Percentiles rank a stretch among this genome's conserved stretches.
phyloP scores from a whole-genome alignment of 2,888 invertebrate species.

The Mythimna impura region DNA sequence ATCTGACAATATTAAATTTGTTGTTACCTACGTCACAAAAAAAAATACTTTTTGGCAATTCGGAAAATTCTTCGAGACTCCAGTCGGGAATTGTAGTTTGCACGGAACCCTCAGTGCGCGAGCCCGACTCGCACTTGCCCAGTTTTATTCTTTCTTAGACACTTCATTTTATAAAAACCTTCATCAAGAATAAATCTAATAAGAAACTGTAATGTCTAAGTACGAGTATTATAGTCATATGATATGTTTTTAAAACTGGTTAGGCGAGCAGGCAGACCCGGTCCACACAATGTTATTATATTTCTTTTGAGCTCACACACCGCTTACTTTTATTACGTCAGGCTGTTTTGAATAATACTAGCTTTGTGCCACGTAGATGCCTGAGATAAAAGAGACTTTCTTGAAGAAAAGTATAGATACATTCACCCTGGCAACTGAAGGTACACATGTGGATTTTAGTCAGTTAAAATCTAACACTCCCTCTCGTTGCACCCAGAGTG shows the following conservation, averaged over 20 bases:
- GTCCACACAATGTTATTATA: constrained; percentile 79
- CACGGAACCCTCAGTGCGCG: too few relatives aligned
- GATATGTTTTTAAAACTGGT: constrained; percentile 87
- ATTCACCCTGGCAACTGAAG: too few relatives aligned
- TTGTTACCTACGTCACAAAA: too few relatives aligned
- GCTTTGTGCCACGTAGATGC: not conserved
- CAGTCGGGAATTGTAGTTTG: too few relatives aligned
- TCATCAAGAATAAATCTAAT: constrained; percentile 37
- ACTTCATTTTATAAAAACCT: constrained; percentile 12
- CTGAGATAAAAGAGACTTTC: not conserved
- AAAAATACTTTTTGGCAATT: too few relatives aligned
- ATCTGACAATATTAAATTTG: too few relatives aligned
- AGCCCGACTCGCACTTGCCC: too few relatives aligned
- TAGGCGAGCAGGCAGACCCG: constrained; percentile 69
- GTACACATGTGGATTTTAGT: too few relatives aligned
- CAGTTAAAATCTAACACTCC: too few relatives aligned
- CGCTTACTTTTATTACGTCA: constrained; percentile 47
- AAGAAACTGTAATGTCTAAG: constrained; percentile 20
- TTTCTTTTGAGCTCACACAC: constrained; percentile 73
- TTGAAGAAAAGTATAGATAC: not conserved
- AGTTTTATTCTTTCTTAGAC: not conserved
- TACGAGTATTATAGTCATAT: constrained; percentile 67
- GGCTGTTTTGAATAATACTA: constrained; percentile 31
- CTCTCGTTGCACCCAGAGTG: too few relatives aligned
- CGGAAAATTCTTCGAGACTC: too few relatives aligned